Percentiles rank a stretch among this genome's conserved stretches.
Conservation (phyloP, 2,113 vertebrate species). For the Cephalopterus ornatus region DNA sequence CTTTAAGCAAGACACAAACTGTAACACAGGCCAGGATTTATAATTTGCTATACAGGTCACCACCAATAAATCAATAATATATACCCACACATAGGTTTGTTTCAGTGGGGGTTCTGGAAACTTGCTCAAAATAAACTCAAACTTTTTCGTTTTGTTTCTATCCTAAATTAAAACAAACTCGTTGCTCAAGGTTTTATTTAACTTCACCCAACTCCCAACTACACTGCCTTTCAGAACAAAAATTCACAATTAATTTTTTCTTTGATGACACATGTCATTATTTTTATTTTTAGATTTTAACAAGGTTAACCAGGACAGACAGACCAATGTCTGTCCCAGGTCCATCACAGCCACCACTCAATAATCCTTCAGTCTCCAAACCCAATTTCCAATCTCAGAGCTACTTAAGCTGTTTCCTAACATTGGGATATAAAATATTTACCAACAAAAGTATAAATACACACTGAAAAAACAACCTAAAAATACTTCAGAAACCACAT, state of each 20-base stretch:
- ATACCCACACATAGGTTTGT: not conserved
- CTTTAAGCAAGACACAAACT: not conserved
- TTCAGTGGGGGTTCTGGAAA: not conserved
- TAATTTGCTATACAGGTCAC: not conserved
- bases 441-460: conserved; percentile 30
- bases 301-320: not conserved
- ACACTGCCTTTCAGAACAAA: not conserved
- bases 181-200: not conserved
- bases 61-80: conserved; percentile 40
- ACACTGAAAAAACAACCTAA: not conserved
- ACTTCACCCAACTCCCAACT: not conserved
- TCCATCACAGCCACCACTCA: not conserved
- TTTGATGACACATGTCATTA: not conserved
- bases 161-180: not conserved
- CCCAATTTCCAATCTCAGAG: not conserved
- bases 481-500: conserved; percentile 34
- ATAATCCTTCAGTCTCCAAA: not conserved
- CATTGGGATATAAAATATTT: conserved; percentile 31
- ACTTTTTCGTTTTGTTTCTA: not conserved
- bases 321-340: not conserved
- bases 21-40: conserved; percentile 9
- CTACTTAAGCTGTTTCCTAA: not conserved
- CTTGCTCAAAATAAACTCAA: not conserved
- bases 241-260: not conserved
- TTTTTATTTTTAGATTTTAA: not conserved